Conservation (phyloP, 2,888 invertebrate species). For the Ophion ellenae region DNA sequence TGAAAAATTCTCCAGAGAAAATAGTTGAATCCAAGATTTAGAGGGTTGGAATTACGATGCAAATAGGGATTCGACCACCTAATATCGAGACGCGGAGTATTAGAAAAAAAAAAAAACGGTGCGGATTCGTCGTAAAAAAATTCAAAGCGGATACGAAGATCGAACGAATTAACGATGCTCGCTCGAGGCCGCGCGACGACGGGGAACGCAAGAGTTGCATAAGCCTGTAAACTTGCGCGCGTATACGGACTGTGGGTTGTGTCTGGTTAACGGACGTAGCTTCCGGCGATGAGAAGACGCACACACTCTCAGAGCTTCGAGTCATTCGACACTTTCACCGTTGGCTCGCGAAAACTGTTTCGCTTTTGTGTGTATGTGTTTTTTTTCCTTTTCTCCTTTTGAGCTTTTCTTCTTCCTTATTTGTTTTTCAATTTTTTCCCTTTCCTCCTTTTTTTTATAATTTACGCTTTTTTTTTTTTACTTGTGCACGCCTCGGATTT, state of each 20-base stretch:
- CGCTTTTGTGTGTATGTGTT: constrained; percentile 1
- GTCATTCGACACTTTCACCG: constrained; percentile 65
- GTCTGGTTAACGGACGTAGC: constrained; percentile 52
- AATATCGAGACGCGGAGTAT: background rate
- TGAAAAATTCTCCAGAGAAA: too few relatives aligned
- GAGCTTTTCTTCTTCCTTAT: background rate
- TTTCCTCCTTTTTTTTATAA: background rate
- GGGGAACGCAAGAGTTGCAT: constrained; percentile 53
- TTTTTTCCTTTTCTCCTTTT: background rate
- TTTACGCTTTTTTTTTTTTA: background rate
- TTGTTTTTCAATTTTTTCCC: background rate
- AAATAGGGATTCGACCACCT: too few relatives aligned
- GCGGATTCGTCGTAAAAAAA: background rate
- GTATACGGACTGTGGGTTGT: constrained; percentile 36
- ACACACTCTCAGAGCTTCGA: constrained; percentile 47
- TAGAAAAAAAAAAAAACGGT: background rate
- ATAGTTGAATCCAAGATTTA: too few relatives aligned
- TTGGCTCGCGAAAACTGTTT: constrained; percentile 15
- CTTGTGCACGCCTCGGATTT: background rate
- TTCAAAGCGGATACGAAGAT: background rate
- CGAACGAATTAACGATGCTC: constrained; percentile 23
- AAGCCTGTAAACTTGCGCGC: constrained; percentile 46
- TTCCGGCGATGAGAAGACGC: constrained; percentile 58
- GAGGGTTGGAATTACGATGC: too few relatives aligned
- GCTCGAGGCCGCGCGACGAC: constrained; percentile 24